Conservation (phyloP, 1,140 invertebrate genomes). For the Fopius arisanus region DNA sequence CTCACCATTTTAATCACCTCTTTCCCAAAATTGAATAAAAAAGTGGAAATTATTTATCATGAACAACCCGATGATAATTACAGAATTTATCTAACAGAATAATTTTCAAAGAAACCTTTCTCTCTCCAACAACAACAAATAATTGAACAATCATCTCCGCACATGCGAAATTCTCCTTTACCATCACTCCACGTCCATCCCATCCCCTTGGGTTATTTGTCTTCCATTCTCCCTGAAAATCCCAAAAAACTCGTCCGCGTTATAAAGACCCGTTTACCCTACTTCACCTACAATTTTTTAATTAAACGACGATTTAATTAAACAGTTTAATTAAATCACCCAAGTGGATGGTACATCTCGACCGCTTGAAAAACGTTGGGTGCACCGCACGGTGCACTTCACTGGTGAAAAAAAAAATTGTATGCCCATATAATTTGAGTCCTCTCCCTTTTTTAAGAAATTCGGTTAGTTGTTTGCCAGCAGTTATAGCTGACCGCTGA, state of each 20-base stretch:
- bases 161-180: too few species aligned
- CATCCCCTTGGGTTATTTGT: too few species aligned
- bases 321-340: constrained; percentile 39
- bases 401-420: neutral
- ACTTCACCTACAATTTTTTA: constrained; percentile 34
- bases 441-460: neutral
- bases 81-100: too few species aligned
- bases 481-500: neutral
- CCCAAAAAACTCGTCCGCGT: neutral
- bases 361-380: neutral
- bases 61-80: too few species aligned
- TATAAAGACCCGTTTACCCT: neutral
- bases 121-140: too few species aligned
- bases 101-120: too few species aligned
- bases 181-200: too few species aligned
- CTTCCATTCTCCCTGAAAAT: too few species aligned
- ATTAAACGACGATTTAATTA: constrained; percentile 44
- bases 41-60: too few species aligned
- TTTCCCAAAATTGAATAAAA: too few species aligned
- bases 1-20: too few species aligned
- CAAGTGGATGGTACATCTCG: neutral
- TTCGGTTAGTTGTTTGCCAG: neutral
- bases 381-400: neutral
- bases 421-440: neutral
- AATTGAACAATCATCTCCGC: too few species aligned